Percentiles rank a stretch among this genome's conserved stretches.
Evolutionary conservation across 2,797 vertebrate genomes (phyloP).

Genomic region (Peromyscus attwateri): DNA sequence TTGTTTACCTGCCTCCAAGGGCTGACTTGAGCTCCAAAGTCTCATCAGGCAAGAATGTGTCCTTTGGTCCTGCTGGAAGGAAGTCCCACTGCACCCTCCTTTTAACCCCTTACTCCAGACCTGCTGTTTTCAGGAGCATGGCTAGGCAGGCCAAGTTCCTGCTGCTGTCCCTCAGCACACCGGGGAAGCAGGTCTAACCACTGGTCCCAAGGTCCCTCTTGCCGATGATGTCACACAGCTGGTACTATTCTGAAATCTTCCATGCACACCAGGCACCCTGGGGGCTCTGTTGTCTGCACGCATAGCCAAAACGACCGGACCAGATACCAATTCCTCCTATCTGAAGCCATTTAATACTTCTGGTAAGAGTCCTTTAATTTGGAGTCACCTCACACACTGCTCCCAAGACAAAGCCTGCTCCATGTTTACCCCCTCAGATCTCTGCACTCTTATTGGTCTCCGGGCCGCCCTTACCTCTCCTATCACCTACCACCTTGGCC

Average conservation of each 20-base stretch:
- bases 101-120: accelerated
- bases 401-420: accelerated
- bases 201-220: neutral
- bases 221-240: neutral
- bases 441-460: accelerated
- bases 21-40: neutral
- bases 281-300: accelerated
- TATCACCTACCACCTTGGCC: accelerated
- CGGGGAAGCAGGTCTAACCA: too few species aligned
- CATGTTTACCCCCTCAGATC: neutral
- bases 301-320: accelerated
- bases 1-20: neutral
- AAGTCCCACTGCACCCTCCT: neutral
- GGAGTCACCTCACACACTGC: accelerated
- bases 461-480: neutral
- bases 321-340: accelerated
- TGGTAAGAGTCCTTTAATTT: neutral
- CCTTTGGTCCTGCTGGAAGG: neutral
- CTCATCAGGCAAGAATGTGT: neutral
- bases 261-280: accelerated
- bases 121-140: neutral
- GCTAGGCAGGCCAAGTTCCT: neutral
- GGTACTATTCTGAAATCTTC: neutral
- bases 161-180: accelerated
- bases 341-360: neutral